These are phyloP conservation scores for Diarsia mendica DNA, from an alignment of 2,888 invertebrate species.

Conservation along the genomic window DNA sequence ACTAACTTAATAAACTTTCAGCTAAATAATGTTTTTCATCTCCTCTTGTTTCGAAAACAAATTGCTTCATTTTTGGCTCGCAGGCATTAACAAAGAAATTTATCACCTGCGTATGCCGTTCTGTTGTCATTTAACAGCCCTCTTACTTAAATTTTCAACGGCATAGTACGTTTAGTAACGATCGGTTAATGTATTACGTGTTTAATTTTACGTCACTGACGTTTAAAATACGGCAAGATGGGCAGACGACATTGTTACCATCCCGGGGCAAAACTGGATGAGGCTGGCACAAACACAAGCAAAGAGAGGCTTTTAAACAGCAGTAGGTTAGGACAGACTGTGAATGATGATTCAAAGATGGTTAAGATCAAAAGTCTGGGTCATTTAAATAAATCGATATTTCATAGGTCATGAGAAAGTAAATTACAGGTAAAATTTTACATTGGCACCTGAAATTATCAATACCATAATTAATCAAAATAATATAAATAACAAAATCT, in stretches of 20 bases:
- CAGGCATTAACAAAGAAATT: slow-evolving; percentile 83
- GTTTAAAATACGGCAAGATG: neutral
- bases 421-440: neutral
- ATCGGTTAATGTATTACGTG: slow-evolving; percentile 42
- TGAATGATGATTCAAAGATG: neutral
- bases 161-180: slow-evolving; percentile 42
- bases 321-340: neutral
- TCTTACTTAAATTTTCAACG: slow-evolving; percentile 56
- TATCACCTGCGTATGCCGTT: slow-evolving; percentile 82
- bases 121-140: slow-evolving; percentile 75
- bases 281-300: neutral
- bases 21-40: slow-evolving; percentile 88
- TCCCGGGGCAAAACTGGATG: neutral
- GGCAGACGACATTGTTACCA: neutral
- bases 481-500: neutral
- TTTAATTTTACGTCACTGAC: slow-evolving; percentile 22
- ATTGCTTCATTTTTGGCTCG: slow-evolving; percentile 87
- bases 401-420: neutral
- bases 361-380: slow-evolving; percentile 1
- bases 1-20: slow-evolving; percentile 82
- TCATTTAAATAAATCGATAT: slow-evolving; percentile 8
- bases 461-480: neutral
- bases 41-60: slow-evolving; percentile 85
- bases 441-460: neutral
- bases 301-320: neutral